Conservation (phyloP, 2,797 vertebrate species). For the Uromys caudimaculatus region DNA sequence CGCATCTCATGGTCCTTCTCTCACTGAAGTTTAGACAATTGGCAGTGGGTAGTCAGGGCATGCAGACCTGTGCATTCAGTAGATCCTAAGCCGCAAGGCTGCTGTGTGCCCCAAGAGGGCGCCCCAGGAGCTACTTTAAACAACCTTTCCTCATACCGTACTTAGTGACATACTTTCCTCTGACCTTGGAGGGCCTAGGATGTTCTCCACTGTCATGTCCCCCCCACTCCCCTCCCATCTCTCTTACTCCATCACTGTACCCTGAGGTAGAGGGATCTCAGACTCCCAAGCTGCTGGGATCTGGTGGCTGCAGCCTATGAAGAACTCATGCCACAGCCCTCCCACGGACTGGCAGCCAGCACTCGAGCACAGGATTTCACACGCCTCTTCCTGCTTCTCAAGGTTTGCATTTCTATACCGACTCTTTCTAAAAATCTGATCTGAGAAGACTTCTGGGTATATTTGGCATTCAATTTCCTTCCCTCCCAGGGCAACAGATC, state of each 20-base stretch:
- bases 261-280: not conserved
- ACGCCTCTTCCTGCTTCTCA: not conserved
- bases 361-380: not conserved
- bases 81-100: not conserved
- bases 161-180: not conserved
- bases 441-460: not conserved
- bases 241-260: not conserved
- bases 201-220: no score
- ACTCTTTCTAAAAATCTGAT: not conserved
- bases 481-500: not conserved
- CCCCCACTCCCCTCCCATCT: not conserved
- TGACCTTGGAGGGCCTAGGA: not conserved
- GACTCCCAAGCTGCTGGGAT: not conserved
- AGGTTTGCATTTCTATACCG: not conserved
- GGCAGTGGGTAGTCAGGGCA: not conserved
- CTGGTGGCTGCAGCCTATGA: not conserved
- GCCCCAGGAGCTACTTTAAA: not conserved
- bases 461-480: not conserved
- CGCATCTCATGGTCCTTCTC: not conserved
- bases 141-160: not conserved
- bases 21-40: accelerated
- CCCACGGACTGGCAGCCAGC: not conserved
- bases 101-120: not conserved
- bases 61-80: no score
- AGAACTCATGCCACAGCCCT: not conserved